Percentiles rank a stretch among this genome's conserved stretches.
These are phyloP conservation scores for Gortyna flavago DNA, from an alignment of 2,888 invertebrate species.

Conservation along the genomic window DNA sequence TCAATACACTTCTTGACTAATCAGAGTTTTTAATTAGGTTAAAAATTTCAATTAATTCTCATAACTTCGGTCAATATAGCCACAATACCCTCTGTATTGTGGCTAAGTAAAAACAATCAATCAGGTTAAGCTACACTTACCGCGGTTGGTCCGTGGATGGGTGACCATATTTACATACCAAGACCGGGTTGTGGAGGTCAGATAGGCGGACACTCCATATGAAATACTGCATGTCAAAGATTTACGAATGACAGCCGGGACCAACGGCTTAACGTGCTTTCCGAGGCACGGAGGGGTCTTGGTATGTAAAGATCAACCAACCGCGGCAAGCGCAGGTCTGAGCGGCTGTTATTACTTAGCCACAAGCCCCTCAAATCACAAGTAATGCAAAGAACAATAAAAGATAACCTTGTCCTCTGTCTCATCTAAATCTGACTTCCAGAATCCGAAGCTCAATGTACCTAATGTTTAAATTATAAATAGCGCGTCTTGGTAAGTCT, in stretches of 20 bases:
- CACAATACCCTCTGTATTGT: no score
- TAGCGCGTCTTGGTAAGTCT: not conserved
- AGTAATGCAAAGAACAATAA: no score
- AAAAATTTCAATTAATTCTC: not conserved
- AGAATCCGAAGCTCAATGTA: not conserved
- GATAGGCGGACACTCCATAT: no score
- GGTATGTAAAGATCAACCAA: no score
- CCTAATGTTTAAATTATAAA: not conserved
- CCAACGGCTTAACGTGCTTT: not conserved
- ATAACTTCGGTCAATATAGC: not conserved
- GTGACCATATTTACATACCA: no score
- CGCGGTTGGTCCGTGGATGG: no score
- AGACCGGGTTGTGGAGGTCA: no score
- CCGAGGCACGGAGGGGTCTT: not conserved
- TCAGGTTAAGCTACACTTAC: no score
- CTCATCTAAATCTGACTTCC: no score
- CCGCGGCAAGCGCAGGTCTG: not conserved
- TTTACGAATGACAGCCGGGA: not conserved
- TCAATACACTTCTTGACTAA: not conserved
- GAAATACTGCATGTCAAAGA: not conserved
- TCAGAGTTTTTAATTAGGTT: not conserved
- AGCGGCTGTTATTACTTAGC: no score
- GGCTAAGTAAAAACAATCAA: not conserved
- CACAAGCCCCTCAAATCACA: no score
- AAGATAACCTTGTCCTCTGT: no score